These are phyloP conservation scores for Heterotilapia buettikoferi DNA, from an alignment of 2,113 vertebrate species.

Conservation along the genomic window DNA sequence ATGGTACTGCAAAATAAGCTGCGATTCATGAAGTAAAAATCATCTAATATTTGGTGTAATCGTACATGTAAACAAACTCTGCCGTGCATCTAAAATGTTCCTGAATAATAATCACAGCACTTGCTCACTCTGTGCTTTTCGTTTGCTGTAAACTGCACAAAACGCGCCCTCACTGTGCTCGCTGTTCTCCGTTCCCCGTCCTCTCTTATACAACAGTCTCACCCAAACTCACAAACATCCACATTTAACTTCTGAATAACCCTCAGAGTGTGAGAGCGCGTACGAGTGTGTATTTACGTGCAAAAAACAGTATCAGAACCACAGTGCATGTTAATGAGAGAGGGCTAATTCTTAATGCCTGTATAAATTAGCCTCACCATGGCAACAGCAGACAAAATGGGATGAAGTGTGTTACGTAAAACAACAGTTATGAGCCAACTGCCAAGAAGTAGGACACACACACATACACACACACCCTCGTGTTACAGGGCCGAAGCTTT, in stretches of 20 bases:
- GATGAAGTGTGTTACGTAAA: constrained; percentile 68
- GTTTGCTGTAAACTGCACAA: background rate
- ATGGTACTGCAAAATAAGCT: background rate
- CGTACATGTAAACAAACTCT: background rate
- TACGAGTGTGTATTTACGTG: background rate
- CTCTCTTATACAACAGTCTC: background rate
- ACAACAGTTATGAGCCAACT: constrained; percentile 59
- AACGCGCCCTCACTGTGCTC: background rate
- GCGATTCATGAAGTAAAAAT: background rate
- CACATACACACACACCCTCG: constrained; percentile 27
- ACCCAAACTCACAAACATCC: background rate
- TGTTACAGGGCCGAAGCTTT: constrained; percentile 8
- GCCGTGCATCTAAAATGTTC: background rate
- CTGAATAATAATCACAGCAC: background rate
- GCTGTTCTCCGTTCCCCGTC: background rate
- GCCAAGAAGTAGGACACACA: constrained; percentile 53
- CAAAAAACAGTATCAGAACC: constrained; percentile 5
- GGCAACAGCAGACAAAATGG: constrained; percentile 71
- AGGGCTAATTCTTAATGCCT: constrained; percentile 55
- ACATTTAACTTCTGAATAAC: background rate
- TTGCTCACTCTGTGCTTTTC: background rate
- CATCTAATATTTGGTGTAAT: background rate
- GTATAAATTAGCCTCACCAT: constrained; percentile 71
- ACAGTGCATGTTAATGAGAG: constrained; percentile 38
- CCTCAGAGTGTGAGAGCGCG: background rate